phyloP scores from a whole-genome alignment of 1,140 invertebrate genomes.

The Calephelis virginiensis region DNA sequence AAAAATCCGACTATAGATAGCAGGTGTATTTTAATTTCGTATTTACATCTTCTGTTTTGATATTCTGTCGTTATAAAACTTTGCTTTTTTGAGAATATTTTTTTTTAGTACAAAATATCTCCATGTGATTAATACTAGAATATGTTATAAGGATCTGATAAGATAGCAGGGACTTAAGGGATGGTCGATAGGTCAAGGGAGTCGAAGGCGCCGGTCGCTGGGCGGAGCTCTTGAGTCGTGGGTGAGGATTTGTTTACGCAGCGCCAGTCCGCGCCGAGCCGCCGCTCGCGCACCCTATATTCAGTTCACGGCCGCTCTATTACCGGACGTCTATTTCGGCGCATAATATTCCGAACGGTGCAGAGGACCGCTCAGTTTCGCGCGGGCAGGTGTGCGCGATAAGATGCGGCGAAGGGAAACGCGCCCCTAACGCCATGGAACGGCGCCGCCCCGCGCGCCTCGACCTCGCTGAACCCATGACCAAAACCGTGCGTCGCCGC shows the following conservation, averaged over 20 bases:
- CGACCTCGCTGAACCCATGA: constrained; percentile 69
- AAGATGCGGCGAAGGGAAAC: constrained; percentile 47
- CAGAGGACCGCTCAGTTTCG: constrained; percentile 64
- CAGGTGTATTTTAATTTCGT: no score
- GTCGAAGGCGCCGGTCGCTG: constrained; percentile 32
- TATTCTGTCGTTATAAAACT: no score
- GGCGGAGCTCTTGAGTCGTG: constrained; percentile 41
- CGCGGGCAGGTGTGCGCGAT: constrained; percentile 65
- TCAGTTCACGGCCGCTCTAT: constrained; percentile 75
- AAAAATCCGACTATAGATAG: no score
- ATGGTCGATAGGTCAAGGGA: constrained; percentile 47
- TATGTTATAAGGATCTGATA: background rate
- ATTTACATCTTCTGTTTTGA: no score
- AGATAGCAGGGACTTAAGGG: background rate
- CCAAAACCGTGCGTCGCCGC: constrained; percentile 75
- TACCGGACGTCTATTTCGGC: constrained; percentile 73
- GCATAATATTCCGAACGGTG: constrained; percentile 66
- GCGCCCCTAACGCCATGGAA: constrained; percentile 62
- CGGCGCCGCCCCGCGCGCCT: constrained; percentile 58
- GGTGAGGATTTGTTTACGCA: constrained; percentile 59
- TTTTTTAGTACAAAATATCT: no score
- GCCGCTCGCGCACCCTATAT: constrained; percentile 61
- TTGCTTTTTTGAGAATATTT: no score
- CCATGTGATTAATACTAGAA: background rate
- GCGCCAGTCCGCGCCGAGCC: constrained; percentile 57